Percentiles rank a stretch among this genome's conserved stretches.
These are phyloP conservation scores for Willowsia nigromaculata DNA, from an alignment of 2,888 invertebrate species.

Conservation along the genomic window DNA sequence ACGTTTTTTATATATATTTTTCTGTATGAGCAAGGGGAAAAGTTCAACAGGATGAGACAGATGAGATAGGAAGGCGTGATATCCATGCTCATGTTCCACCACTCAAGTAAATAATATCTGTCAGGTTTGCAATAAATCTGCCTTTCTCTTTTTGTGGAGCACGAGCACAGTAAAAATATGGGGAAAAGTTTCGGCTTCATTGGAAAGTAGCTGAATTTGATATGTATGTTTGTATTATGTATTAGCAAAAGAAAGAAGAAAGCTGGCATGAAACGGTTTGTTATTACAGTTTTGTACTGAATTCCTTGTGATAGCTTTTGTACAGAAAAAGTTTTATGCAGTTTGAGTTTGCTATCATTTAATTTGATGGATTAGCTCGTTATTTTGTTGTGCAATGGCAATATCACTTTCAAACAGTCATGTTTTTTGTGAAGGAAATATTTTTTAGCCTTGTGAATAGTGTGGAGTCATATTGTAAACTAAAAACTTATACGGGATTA, in stretches of 20 bases:
- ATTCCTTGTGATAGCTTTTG: not conserved
- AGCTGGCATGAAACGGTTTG: not conserved
- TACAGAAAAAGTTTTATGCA: not conserved
- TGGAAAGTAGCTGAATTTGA: too few species aligned
- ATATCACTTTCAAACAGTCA: not conserved
- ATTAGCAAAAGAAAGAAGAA: not conserved
- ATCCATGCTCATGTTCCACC: not conserved
- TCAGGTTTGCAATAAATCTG: slow-evolving; percentile 4
- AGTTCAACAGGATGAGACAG: slow-evolving; percentile 18
- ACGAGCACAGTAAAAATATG: not conserved
- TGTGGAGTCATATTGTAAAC: too few species aligned
- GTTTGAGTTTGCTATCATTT: not conserved
- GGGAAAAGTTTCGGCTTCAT: not conserved
- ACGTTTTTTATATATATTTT: not conserved
- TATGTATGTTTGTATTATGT: too few species aligned
- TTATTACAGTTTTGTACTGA: not conserved
- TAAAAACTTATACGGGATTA: too few species aligned
- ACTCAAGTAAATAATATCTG: not conserved
- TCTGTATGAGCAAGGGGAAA: not conserved
- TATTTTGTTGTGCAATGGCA: not conserved
- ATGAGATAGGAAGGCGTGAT: not conserved
- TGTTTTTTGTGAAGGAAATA: not conserved
- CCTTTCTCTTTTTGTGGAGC: not conserved
- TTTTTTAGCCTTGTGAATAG: too few species aligned
- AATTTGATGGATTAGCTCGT: slow-evolving; percentile 32